Evolutionary conservation across 2,888 invertebrate species (phyloP), one percentile per base, ranked within the genome.

Genomic region (Schrankia costaestrigalis): DNA sequence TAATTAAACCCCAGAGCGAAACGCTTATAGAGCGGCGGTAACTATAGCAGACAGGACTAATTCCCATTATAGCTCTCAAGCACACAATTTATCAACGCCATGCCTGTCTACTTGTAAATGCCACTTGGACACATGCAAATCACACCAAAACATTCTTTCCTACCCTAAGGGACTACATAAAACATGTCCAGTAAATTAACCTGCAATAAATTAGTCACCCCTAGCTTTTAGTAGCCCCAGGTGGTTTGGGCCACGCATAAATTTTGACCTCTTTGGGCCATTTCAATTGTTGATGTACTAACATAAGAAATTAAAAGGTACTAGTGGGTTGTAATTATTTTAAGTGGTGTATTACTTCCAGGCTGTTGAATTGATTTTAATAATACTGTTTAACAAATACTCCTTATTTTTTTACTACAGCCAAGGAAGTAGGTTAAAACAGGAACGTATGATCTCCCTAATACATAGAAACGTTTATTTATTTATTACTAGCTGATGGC

Each of bases 101-200:
- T 33, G 41, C 42, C 25, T 41, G 44, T 41, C 45, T 46, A 35
- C 33, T 56, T 45, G 61, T 46, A 49, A 55, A 60, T 63, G 48
- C 56, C 67, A 70, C 68, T 74, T 73, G 42, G 63, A 63, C 66
- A 74, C 78, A 84, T 82, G 82, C 81, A 82, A 83, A 83, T 83
- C 79, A 74, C 72, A 63, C 57, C 63, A 55, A 63, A 64, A 71
- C 77, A 78, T 81, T 79, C 79, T 80, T 82, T 73, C 57, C 57
- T 65, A 50, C 65, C 46, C 49, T 32, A 40, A 53, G 48, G 67
- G 54, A 49, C 56, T 47, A 50, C 60, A 69, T 74, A 71, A 74
- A 71, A 67, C 66, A 74, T 63, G 59, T 58, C 47, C 63, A 56
- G 70, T 71, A 70, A 79, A 78, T 81, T 79, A 80, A 77, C 71